Conservation (phyloP, 2,888 invertebrate genomes). For the Amphimallon solstitiale region DNA sequence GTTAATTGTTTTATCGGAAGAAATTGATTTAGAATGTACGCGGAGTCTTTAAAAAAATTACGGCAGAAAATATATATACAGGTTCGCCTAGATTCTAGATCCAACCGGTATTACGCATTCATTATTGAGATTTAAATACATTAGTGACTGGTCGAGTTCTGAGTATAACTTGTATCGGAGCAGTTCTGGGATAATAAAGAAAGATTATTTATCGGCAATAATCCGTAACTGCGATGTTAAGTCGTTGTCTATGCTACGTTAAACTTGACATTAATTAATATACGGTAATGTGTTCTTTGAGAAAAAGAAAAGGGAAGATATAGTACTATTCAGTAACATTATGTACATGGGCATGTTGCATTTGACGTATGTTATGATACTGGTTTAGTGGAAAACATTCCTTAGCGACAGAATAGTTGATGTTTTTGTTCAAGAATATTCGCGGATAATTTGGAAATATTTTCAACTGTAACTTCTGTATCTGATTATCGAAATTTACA, state of each 20-base stretch:
- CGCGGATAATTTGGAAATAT: too few species aligned
- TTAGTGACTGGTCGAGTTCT: neutral
- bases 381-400: too few species aligned
- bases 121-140: constrained; percentile 33
- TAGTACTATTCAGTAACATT: neutral
- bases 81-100: constrained; percentile 34
- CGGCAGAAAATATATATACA: too few species aligned
- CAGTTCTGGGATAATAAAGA: constrained; percentile 29
- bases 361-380: too few species aligned
- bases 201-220: constrained; percentile 37
- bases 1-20: too few species aligned
- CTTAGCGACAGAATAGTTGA: too few species aligned
- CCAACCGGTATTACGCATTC: constrained; percentile 34
- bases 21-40: too few species aligned
- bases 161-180: constrained; percentile 5
- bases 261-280: constrained; percentile 25
- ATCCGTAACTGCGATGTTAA: constrained; percentile 11
- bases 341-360: too few species aligned
- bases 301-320: neutral
- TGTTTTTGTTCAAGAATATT: too few species aligned
- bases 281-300: constrained; percentile 11
- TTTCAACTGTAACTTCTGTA: too few species aligned
- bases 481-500: too few species aligned
- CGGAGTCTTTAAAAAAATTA: too few species aligned
- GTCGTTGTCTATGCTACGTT: constrained; percentile 21